These are phyloP conservation scores for Pocillopora damicornis DNA, from an alignment of 64 coral and sea anemone species.

Conservation along the genomic window DNA sequence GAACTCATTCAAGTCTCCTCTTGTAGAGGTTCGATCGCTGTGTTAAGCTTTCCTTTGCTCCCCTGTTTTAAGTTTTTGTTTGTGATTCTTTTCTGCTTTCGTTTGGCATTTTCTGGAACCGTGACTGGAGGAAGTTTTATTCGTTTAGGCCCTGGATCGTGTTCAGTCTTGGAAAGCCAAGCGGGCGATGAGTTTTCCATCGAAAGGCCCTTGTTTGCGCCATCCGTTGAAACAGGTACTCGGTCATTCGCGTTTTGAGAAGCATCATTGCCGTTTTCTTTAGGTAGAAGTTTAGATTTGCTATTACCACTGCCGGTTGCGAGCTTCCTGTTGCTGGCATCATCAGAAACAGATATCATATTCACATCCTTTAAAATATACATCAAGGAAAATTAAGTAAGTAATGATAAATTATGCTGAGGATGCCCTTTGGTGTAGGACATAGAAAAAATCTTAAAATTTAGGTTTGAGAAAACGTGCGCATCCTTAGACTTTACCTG, in stretches of 20 bases:
- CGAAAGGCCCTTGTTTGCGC: neutral
- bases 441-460: too few species aligned
- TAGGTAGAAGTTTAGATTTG: neutral
- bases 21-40: neutral
- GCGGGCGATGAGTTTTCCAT: neutral
- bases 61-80: neutral
- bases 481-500: too few species aligned
- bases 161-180: neutral
- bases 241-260: neutral
- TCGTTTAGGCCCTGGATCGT: neutral
- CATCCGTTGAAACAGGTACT: neutral
- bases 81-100: neutral
- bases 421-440: neutral
- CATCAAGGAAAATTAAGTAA: too few species aligned
- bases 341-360: neutral
- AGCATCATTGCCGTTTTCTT: neutral
- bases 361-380: constrained; percentile 6
- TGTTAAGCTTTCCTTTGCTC: neutral
- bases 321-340: neutral
- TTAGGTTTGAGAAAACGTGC: too few species aligned
- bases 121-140: constrained; percentile 25
- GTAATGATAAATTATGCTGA: neutral
- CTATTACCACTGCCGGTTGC: neutral
- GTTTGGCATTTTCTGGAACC: neutral
- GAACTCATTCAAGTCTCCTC: neutral